Conservation (phyloP, 2,113 vertebrate genomes). For the Vanacampus margaritifer region DNA sequence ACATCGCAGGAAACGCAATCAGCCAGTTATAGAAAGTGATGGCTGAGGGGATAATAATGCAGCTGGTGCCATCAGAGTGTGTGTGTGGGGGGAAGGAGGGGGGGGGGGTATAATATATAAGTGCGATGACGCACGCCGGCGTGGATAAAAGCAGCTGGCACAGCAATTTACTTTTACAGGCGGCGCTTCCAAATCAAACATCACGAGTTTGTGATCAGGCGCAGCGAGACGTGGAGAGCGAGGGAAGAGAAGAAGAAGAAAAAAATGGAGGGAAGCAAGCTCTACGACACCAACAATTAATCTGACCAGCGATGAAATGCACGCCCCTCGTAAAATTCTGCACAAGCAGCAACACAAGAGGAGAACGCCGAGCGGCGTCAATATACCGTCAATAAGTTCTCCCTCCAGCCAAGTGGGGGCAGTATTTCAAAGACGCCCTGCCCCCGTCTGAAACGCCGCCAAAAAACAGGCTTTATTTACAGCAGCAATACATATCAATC, state of each 20-base stretch:
- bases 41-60: slow-evolving; percentile 56
- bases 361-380: slow-evolving; percentile 47
- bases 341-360: slow-evolving; percentile 53
- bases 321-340: slow-evolving; percentile 60
- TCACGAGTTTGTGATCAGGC: slow-evolving; percentile 43
- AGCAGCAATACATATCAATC: slow-evolving; percentile 37
- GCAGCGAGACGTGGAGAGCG: slow-evolving; percentile 3
- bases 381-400: slow-evolving; percentile 54
- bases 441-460: slow-evolving; percentile 10
- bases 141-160: slow-evolving; percentile 54
- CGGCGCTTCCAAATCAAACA: slow-evolving; percentile 46
- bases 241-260: slow-evolving; percentile 18
- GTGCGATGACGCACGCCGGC: slow-evolving; percentile 46
- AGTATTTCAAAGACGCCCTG: slow-evolving; percentile 58
- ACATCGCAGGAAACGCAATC: slow-evolving; percentile 51
- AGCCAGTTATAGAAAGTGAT: slow-evolving; percentile 49
- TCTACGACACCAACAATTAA: slow-evolving; percentile 61
- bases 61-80: slow-evolving; percentile 46
- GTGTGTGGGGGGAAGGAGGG: no score
- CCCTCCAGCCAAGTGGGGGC: slow-evolving; percentile 60
- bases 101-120: slow-evolving; percentile 50
- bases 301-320: slow-evolving; percentile 64
- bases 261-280: slow-evolving; percentile 30
- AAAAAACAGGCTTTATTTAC: slow-evolving; percentile 58
- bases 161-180: slow-evolving; percentile 60